Evolutionary conservation across 2,888 invertebrate species (phyloP).

Genomic region (Dugesia japonica): DNA sequence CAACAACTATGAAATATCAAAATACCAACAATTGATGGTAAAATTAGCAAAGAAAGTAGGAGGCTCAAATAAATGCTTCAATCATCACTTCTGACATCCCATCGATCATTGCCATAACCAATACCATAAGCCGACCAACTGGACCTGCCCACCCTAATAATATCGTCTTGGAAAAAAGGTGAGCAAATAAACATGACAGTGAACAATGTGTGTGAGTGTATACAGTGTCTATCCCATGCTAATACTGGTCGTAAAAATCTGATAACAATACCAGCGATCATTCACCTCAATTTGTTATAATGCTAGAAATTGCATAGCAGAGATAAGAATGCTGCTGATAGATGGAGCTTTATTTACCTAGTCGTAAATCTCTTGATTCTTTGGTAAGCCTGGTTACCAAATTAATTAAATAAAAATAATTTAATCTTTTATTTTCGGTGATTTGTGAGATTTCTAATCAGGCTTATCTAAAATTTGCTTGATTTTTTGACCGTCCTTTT

Average conservation of each 20-base stretch:
- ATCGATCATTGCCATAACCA: slow-evolving; percentile 15
- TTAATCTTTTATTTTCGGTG: neutral
- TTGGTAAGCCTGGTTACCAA: slow-evolving; percentile 3
- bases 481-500: slow-evolving; percentile 17
- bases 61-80: slow-evolving; percentile 20
- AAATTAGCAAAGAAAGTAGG: slow-evolving; percentile 6
- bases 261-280: slow-evolving; percentile 16
- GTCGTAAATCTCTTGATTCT: slow-evolving; percentile 20
- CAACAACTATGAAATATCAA: slow-evolving; percentile 14
- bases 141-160: neutral
- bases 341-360: slow-evolving; percentile 15
- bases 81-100: neutral
- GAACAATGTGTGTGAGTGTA: slow-evolving; percentile 7
- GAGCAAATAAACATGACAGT: slow-evolving; percentile 16
- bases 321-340: slow-evolving; percentile 14
- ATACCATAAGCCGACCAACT: slow-evolving; percentile 14
- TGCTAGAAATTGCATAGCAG: slow-evolving; percentile 14
- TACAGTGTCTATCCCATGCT: slow-evolving; percentile 20
- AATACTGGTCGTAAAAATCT: neutral
- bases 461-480: slow-evolving; percentile 16
- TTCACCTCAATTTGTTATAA: neutral
- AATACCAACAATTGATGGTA: neutral
- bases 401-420: slow-evolving; percentile 11
- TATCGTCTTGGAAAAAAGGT: slow-evolving; percentile 20
- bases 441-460: neutral